Conservation (phyloP, 1,140 invertebrate genomes). For the Drosophila asahinai region DNA sequence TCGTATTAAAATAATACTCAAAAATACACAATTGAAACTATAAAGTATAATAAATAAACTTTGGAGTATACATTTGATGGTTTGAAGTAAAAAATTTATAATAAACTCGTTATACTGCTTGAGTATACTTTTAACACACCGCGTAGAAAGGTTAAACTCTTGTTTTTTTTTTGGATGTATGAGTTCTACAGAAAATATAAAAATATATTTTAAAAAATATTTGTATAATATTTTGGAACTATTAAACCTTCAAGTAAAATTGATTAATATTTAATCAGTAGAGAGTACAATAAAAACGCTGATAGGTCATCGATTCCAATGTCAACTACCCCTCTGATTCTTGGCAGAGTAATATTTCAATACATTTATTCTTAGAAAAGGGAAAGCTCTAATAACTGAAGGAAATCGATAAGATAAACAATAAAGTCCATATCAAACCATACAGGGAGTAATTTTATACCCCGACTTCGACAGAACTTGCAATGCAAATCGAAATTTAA, state of each 20-base stretch:
- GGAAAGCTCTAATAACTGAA: neutral
- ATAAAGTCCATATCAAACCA: neutral
- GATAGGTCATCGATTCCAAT: neutral
- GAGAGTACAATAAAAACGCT: neutral
- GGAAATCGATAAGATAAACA: neutral
- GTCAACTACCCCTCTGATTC: neutral
- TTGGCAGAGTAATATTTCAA: neutral
- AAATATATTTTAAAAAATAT: too few species aligned
- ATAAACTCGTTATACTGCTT: too few species aligned
- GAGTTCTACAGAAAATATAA: too few species aligned
- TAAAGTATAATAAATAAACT: too few species aligned
- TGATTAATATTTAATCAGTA: neutral
- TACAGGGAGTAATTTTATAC: neutral
- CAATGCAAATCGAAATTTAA: slow-evolving; percentile 32
- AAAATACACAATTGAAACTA: too few species aligned
- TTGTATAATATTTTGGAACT: too few species aligned
- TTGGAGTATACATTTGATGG: too few species aligned
- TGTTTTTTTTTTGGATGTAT: too few species aligned
- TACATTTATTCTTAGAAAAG: neutral
- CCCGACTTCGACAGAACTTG: slow-evolving; percentile 8
- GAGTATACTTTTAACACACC: too few species aligned
- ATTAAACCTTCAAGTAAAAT: neutral
- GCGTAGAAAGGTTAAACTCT: too few species aligned
- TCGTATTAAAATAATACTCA: too few species aligned
- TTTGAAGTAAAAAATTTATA: too few species aligned